Base-by-base conservation (phyloP, 1,140 invertebrate species). In the Zaprionus lachaisei region DNA sequence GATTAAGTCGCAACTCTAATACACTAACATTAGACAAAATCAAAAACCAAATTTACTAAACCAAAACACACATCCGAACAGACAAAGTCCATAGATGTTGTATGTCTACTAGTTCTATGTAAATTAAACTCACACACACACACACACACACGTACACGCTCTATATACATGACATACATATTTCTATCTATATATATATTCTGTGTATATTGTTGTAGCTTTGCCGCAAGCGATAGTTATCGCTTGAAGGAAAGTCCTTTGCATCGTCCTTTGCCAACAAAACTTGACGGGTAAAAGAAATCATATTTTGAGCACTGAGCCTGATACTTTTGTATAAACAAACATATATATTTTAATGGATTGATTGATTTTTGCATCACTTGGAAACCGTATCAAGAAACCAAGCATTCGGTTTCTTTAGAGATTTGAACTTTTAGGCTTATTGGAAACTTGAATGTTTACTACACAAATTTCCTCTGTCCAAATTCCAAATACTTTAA, bases 211-310 rank as follows among this genome's bases (percentile, higher is more conserved):
- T 90, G 85, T 90, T 90, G 85, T 90, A 90, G 85, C 82, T 90
- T 90, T 81, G 86, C 85, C 86, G 85, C 86, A 80, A 90, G 86
- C 79, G 91, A 86, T 80, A 92, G 80, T 83, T 79, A 89, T 83
- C 90, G 85, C 76, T 81, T 86, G 81, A 92, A 91, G 91, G 85
- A 84, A 68, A 92, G 92, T 85, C 90, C 92, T 92, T 92, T 92
- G 83, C 82, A 92, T 92, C 92, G 90, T 82, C 81, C 81, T 84
- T 92, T 93, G 84, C 87, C 92, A 85, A 83, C 93, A 80, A 93
- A 92, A 85, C 85, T 91, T 84, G 89, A 92, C 84, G 80, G 89
- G 92, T 93, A 92, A 93, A 93, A 90, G 72, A 80, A 87, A 90
- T 72, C 73, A 78, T 85, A 62, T 89, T 78, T 90, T 90, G 84